phyloP scores from a whole-genome alignment of 2,113 vertebrate genomes.

The Recurvirostra avosetta region DNA sequence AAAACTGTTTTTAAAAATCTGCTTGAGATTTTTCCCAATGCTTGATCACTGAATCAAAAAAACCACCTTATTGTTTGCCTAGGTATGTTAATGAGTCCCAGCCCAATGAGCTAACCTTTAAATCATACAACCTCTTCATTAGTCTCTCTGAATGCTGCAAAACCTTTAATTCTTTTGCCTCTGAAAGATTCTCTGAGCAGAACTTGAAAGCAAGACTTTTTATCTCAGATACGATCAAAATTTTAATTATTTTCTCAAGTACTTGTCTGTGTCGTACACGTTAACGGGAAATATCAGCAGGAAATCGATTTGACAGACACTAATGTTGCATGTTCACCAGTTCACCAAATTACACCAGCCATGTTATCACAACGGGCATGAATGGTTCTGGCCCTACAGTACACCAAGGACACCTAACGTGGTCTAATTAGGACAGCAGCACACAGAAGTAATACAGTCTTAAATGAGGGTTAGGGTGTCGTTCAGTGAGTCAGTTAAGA shows the following conservation, averaged over 20 bases:
- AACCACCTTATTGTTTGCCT: slow-evolving; percentile 17
- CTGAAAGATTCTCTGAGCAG: slow-evolving; percentile 6
- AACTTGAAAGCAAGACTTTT: slow-evolving; percentile 20
- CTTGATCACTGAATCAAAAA: not conserved
- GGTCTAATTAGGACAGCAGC: slow-evolving; percentile 33
- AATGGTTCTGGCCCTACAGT: slow-evolving; percentile 4
- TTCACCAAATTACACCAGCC: slow-evolving; percentile 7
- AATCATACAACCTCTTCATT: slow-evolving; percentile 44
- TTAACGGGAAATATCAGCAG: not conserved
- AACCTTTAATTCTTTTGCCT: slow-evolving; percentile 25
- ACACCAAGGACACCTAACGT: slow-evolving; percentile 4
- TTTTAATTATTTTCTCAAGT: slow-evolving; percentile 42
- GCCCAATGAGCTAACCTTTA: slow-evolving; percentile 32
- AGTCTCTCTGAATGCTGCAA: not conserved
- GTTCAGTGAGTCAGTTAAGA: not conserved
- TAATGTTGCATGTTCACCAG: slow-evolving; percentile 11
- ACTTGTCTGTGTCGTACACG: not conserved
- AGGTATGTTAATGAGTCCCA: slow-evolving; percentile 39
- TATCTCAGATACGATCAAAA: not conserved
- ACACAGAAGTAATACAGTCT: slow-evolving; percentile 22
- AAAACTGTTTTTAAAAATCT: not conserved
- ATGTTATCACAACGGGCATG: not conserved
- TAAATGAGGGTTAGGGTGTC: slow-evolving; percentile 21
- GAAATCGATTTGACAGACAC: slow-evolving; percentile 34
- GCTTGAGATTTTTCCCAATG: not conserved